Evolutionary conservation across 2,797 vertebrate species (phyloP).

Genomic region (Chelidonichthys spinosus): DNA sequence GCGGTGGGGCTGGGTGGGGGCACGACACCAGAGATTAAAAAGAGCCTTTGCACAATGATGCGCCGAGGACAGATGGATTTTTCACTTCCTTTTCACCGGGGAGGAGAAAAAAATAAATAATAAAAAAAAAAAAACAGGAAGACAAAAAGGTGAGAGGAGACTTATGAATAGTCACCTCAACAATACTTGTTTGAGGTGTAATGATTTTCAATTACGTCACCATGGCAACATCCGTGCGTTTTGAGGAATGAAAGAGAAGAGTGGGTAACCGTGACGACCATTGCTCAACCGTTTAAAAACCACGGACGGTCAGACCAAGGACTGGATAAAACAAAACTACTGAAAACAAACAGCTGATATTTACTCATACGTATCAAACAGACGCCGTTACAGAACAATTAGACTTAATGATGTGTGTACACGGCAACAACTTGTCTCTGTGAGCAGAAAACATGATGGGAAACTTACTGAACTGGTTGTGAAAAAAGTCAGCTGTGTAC

Average conservation of each 20-base stretch:
- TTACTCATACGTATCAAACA: conserved; percentile 12
- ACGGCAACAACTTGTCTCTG: conserved; percentile 14
- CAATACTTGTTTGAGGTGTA: conserved; percentile 75
- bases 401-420: conserved; percentile 8
- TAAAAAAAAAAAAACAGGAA: conserved; percentile 31
- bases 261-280: conserved; percentile 48
- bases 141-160: conserved; percentile 63
- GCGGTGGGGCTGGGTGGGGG: conserved; percentile 37
- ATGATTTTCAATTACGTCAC: conserved; percentile 81
- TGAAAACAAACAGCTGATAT: conserved; percentile 30
- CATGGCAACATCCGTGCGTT: conserved; percentile 71
- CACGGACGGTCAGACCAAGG: conserved; percentile 35
- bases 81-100: conserved; percentile 54
- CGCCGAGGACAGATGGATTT: conserved; percentile 57
- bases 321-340: conserved; percentile 38
- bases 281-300: conserved; percentile 27
- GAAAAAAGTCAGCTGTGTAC: conserved; percentile 23
- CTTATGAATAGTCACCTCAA: conserved; percentile 75
- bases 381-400: conserved; percentile 19
- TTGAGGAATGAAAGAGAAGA: conserved; percentile 44
- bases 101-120: conserved; percentile 27
- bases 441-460: not conserved
- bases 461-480: conserved; percentile 15
- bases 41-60: conserved; percentile 46
- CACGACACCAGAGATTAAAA: conserved; percentile 42